Conservation (phyloP, 2,113 vertebrate species). For the Petaurus breviceps region DNA sequence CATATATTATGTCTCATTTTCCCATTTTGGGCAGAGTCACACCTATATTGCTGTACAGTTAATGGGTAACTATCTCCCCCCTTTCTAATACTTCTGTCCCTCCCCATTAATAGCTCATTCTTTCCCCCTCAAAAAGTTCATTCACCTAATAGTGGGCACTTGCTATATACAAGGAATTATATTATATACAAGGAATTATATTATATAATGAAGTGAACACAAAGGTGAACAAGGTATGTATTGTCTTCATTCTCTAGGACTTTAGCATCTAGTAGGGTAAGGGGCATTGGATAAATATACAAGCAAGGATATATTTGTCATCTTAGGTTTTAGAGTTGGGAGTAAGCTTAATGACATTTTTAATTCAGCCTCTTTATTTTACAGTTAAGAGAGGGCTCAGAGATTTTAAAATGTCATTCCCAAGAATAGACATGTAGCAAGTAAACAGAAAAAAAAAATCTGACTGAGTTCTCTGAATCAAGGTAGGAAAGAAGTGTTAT, state of each 20-base stretch:
- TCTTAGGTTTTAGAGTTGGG: background rate
- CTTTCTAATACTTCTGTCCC: background rate
- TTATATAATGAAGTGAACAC: conserved; percentile 1
- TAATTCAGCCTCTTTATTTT: background rate
- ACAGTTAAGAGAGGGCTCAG: background rate
- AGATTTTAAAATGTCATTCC: background rate
- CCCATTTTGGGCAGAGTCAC: background rate
- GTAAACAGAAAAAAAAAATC: background rate
- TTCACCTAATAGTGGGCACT: background rate
- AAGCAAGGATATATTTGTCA: background rate
- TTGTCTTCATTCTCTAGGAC: background rate
- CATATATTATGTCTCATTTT: background rate
- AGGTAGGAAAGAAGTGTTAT: background rate
- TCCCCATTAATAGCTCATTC: background rate
- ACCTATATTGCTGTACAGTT: background rate
- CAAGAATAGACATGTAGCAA: background rate
- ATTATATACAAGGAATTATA: background rate
- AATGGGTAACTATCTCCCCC: background rate
- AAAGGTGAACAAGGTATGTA: background rate
- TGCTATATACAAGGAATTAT: background rate
- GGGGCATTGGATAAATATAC: background rate
- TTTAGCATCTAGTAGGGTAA: background rate
- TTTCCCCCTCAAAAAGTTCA: background rate
- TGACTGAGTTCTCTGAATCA: background rate
- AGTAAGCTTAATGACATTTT: background rate